A percentile compares a stretch with the other conserved stretches of the same genome.
Conservation (phyloP, 2,113 vertebrate genomes). For the Scatophagus argus region DNA sequence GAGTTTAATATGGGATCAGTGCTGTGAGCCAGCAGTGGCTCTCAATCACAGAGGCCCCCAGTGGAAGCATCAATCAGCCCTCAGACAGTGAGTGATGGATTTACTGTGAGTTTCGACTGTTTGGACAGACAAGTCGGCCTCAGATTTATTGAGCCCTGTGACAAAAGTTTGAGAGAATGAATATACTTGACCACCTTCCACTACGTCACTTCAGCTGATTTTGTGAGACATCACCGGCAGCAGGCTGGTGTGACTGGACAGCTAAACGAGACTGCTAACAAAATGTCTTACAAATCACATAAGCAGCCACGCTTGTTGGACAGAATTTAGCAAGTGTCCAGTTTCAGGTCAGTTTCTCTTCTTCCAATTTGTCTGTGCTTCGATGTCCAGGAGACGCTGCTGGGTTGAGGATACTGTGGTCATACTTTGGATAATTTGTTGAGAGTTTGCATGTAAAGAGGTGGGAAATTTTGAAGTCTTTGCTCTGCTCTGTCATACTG, state of each 20-base stretch:
- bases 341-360: background rate
- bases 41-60: conserved; percentile 49
- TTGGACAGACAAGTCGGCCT: conserved; percentile 38
- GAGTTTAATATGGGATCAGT: conserved; percentile 56
- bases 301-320: too few relatives aligned
- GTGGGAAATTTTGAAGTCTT: too few relatives aligned
- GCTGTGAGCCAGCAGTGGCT: conserved; percentile 54
- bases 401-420: too few relatives aligned
- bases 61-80: conserved; percentile 54
- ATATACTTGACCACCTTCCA: background rate
- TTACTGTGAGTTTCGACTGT: conserved; percentile 35
- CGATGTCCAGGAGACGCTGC: background rate
- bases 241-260: background rate
- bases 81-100: conserved; percentile 59
- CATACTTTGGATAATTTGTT: too few relatives aligned
- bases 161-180: conserved; percentile 22
- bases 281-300: background rate
- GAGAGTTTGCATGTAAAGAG: too few relatives aligned
- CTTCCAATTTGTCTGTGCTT: background rate
- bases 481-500: too few relatives aligned
- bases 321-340: background rate
- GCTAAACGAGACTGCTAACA: background rate
- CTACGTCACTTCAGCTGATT: background rate
- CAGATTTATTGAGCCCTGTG: conserved; percentile 44
- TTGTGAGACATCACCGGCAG: background rate